A percentile compares a stretch with the other conserved stretches of the same genome.
phyloP scores from a whole-genome alignment of 2,113 vertebrate species.

The Puffinus mauretanicus region DNA sequence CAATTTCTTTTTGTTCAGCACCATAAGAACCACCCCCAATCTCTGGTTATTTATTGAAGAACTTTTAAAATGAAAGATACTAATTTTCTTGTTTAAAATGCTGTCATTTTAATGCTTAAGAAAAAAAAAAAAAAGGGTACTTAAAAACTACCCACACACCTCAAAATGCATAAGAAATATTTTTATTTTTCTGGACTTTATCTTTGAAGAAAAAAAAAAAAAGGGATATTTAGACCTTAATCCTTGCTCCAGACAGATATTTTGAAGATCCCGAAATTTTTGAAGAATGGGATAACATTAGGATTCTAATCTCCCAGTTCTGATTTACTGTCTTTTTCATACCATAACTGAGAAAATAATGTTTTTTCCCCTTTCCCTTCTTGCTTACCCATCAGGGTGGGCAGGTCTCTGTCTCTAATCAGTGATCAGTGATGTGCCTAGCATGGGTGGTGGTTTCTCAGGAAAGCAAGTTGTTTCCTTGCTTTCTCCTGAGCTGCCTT shows the following conservation, averaged over 20 bases:
- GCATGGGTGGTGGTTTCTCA: rapidly evolving
- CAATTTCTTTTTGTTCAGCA: not conserved
- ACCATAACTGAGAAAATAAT: not conserved
- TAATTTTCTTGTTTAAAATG: not conserved
- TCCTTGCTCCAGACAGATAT: not conserved
- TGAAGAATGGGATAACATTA: not conserved
- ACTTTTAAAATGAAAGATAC: not conserved
- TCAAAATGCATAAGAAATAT: not conserved
- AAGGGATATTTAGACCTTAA: not conserved
- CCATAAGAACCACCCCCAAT: not conserved
- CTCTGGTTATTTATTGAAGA: not conserved
- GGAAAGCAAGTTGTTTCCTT: not conserved
- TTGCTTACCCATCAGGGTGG: not conserved
- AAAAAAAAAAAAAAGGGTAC: not conserved
- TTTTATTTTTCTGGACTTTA: not conserved
- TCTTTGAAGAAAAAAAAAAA: not conserved
- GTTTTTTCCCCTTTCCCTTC: not conserved
- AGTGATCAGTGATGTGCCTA: not conserved
- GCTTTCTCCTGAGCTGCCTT: not conserved
- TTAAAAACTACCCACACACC: not conserved
- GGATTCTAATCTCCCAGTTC: rapidly evolving
- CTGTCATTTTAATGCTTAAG: not conserved
- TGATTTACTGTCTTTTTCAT: not conserved
- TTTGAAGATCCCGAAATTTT: not conserved
- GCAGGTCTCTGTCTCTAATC: not conserved